phyloP scores from a whole-genome alignment of 1,140 invertebrate genomes.

The Orchesella cincta region DNA sequence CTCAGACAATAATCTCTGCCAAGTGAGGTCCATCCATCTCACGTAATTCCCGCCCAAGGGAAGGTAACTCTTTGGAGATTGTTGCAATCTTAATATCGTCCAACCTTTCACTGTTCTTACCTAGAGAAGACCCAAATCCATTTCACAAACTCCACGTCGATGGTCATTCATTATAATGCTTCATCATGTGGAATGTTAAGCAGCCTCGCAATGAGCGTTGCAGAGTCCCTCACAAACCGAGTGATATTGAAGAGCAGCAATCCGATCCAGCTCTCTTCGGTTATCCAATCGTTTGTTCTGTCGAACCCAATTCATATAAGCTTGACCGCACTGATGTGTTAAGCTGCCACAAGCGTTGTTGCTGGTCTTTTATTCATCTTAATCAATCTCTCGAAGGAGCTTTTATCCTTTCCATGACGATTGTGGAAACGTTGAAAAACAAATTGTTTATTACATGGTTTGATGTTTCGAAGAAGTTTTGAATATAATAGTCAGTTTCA shows the following conservation, averaged over 20 bases:
- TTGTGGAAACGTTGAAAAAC: not conserved
- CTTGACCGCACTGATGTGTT: constrained; percentile 7
- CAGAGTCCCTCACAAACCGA: too few relatives aligned
- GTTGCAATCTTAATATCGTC: not conserved
- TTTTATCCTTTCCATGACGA: not conserved
- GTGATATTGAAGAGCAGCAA: too few relatives aligned
- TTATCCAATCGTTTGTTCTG: constrained; percentile 3
- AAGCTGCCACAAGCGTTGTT: constrained; percentile 17
- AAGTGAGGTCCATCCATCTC: too few relatives aligned
- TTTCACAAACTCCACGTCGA: constrained; percentile 1
- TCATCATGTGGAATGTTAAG: constrained; percentile 22
- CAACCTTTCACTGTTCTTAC: not conserved
- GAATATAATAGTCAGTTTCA: too few relatives aligned
- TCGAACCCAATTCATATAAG: constrained; percentile 12
- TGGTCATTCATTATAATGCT: constrained; percentile 3
- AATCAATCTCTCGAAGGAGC: constrained; percentile 25
- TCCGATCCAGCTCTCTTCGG: too few relatives aligned
- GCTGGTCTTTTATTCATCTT: not conserved
- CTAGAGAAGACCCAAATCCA: not conserved
- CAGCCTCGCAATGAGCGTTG: too few relatives aligned
- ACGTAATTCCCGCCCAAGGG: too few relatives aligned
- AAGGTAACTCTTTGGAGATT: not conserved
- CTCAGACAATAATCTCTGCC: too few relatives aligned
- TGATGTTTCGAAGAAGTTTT: not conserved
- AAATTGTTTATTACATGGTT: not conserved